phyloP scores from a whole-genome alignment of 2,888 invertebrate species.

The Trichogramma dendrolimi region DNA sequence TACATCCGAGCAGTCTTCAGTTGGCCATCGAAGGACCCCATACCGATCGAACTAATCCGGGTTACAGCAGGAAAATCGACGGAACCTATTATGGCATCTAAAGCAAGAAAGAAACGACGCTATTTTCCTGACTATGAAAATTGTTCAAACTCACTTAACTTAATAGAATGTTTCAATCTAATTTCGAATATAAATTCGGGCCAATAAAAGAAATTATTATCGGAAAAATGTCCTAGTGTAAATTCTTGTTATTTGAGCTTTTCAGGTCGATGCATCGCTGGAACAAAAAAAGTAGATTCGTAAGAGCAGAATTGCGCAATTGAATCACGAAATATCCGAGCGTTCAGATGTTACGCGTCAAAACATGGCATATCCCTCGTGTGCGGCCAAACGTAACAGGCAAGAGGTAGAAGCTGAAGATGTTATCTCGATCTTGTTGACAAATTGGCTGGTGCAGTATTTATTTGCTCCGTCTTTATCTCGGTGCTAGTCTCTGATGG shows the following conservation, averaged over 20 bases:
- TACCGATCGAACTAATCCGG: constrained; percentile 75
- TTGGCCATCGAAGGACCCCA: constrained; percentile 78
- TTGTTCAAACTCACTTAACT: constrained; percentile 5
- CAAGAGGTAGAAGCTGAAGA: too few relatives aligned
- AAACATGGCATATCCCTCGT: too few relatives aligned
- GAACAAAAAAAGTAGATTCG: too few relatives aligned
- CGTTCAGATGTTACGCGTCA: too few relatives aligned
- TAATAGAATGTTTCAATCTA: constrained; percentile 3
- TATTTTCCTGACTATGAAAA: neutral
- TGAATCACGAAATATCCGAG: too few relatives aligned
- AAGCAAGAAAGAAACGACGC: constrained; percentile 21
- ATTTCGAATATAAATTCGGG: neutral
- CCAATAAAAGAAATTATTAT: too few relatives aligned
- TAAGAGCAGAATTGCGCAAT: too few relatives aligned
- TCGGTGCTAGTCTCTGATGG: neutral
- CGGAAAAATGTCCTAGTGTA: too few relatives aligned
- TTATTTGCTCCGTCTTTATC: constrained; percentile 18
- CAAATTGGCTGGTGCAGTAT: constrained; percentile 41
- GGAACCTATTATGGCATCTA: constrained; percentile 51
- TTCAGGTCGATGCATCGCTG: too few relatives aligned
- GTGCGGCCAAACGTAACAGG: too few relatives aligned
- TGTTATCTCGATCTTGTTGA: constrained; percentile 41
- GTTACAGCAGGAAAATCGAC: constrained; percentile 73
- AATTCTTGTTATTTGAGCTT: too few relatives aligned
- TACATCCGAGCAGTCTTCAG: constrained; percentile 70